These are phyloP conservation scores for Tromatobia lineatoria DNA, from an alignment of 2,888 invertebrate species.

Conservation along the genomic window DNA sequence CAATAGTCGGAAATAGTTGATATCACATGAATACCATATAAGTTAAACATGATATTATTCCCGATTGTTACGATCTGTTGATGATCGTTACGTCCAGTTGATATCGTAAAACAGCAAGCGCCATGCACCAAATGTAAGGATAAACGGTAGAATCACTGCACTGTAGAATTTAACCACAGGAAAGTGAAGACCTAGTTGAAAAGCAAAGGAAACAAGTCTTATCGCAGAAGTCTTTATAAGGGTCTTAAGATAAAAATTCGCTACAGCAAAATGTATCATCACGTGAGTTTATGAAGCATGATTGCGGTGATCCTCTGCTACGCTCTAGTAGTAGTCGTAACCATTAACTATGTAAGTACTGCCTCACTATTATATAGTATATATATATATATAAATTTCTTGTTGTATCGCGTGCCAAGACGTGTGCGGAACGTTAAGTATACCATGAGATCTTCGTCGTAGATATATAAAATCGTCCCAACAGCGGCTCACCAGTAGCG, in stretches of 20 bases:
- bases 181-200: not conserved
- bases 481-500: not conserved
- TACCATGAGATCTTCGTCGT: not conserved
- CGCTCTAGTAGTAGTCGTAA: conserved; percentile 34
- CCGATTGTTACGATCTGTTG: conserved; percentile 7
- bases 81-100: conserved; percentile 9
- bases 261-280: conserved; percentile 26
- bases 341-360: not conserved
- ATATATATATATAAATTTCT: not conserved
- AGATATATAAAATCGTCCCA: not conserved
- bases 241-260: not conserved
- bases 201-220: not conserved
- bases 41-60: not conserved
- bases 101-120: not conserved
- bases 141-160: not conserved
- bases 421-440: conserved; percentile 1
- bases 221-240: not conserved
- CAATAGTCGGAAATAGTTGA: not conserved
- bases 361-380: not conserved
- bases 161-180: not conserved
- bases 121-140: conserved; percentile 2
- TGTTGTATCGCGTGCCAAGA: conserved; percentile 11
- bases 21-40: not conserved
- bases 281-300: conserved; percentile 42
- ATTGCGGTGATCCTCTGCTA: conserved; percentile 34